Base-by-base conservation (phyloP, 2,888 invertebrate genomes). In the Amitus sp. region DNA sequence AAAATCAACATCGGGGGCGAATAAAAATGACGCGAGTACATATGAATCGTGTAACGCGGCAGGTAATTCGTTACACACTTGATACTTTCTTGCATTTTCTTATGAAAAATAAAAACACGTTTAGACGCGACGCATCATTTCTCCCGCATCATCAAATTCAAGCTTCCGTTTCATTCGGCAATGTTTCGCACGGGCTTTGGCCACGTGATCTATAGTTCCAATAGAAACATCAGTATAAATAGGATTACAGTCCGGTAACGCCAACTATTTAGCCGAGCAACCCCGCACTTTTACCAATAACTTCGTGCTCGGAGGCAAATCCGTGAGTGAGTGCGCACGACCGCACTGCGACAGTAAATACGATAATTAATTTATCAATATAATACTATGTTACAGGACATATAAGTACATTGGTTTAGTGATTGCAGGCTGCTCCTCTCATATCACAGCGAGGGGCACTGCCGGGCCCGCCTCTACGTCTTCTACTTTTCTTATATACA, bases 401-500 rank as follows among this genome's bases (percentile, higher is more conserved):
- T n/a, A n/a, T 82, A 82, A 82, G 81, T 82, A 82, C 82, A 82
- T 80, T 82, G 82, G 82, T 82, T 81, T 82, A 82, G 76, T 78
- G 80, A 82, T 82, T 82, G 82, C 82, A 82, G 82, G 82, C 82
- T 82, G 82, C 82, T 82, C 82, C 82, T 80, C 82, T 82, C 78
- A 78, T 82, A 82, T 82, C 82, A 82, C 82, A 81, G 79, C 79
- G 81, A 82, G 82, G 81, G 80, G 80, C 80, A 77, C 77, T 80
- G 82, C 82, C 82, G 80, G 81, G 80, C 82, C 82, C 82, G 81
- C 81, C 69, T 71, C 68, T 50, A 62, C 58, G 43, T 47, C 19
- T 47, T 51, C 27, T 27, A 10, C 42, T 48, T 19, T 37, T 46
- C 39, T 47, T 13, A 9, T 45, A 20, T 9, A 20, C 39, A 34